Evolutionary conservation across 1,140 invertebrate genomes (phyloP).

Genomic region (Drosophila teissieri): DNA sequence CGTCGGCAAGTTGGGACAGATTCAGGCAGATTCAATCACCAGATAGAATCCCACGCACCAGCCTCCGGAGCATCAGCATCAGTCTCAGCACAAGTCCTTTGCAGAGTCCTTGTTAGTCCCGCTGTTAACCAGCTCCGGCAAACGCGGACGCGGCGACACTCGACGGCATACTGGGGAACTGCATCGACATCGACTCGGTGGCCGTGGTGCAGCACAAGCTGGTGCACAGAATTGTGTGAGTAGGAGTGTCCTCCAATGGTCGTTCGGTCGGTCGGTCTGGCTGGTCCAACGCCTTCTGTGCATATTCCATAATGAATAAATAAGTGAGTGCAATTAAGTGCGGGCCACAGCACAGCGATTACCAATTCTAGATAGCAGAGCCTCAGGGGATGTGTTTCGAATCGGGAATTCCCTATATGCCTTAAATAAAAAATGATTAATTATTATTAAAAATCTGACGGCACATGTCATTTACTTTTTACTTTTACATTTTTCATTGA

Average conservation of each 20-base stretch:
- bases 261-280: neutral
- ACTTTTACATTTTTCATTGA: constrained; percentile 8
- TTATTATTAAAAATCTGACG: too few species aligned
- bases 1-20: constrained; percentile 51
- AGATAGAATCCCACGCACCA: constrained; percentile 24
- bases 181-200: constrained; percentile 82
- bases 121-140: constrained; percentile 23
- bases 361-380: constrained; percentile 3
- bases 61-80: constrained; percentile 11
- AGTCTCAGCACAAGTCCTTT: neutral
- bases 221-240: constrained; percentile 80
- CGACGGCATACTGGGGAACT: constrained; percentile 82
- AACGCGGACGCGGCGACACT: constrained; percentile 45
- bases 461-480: neutral
- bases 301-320: constrained; percentile 64
- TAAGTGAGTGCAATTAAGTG: constrained; percentile 66
- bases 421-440: neutral
- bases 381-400: neutral
- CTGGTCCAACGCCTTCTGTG: constrained; percentile 10
- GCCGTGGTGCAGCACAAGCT: constrained; percentile 84
- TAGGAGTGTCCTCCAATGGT: constrained; percentile 16
- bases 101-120: constrained; percentile 3
- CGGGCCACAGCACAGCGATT: constrained; percentile 1
- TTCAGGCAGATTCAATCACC: constrained; percentile 45
- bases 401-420: constrained; percentile 6